Base-by-base conservation (phyloP, 1,140 invertebrate species). In the Plectus sambesii region DNA sequence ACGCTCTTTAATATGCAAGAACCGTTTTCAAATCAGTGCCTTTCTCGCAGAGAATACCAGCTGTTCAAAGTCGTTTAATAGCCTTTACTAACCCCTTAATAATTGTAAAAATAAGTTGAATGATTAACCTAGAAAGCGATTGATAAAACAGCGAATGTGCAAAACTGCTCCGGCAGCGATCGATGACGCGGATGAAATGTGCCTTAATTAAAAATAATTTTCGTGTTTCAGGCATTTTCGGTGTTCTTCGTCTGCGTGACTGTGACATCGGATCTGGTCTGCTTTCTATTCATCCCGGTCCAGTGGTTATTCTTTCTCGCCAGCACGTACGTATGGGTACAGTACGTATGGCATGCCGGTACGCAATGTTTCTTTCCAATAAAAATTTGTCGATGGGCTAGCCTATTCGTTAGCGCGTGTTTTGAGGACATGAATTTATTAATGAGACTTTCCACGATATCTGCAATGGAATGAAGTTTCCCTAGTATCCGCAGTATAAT, bases 261-360 rank as follows among this genome's bases (percentile, higher is more conserved):
- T 60, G 79, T 97, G 53, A 96, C 89, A 56, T 93, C 90, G 61
- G 92, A 98, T 75, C 85, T 97, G 80, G 84, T 97, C 73, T 97
- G 89, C 78, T 93, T 90, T 75, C 88, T 97, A 74, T 93, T 97
- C 72, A 93, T 98, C 77, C 93, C 93, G 52, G 82, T 96, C 58
- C 87, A 94, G 83, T 78, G 94, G 64, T 22, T 56, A 2, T 92
- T 94, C 72, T 96, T 97, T 74, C 84, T 85, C 57, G 90, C 92
- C 56, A 93, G 88, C 75, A 94, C 88, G 60, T 96, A 96, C 73
- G 88, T 97, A 49, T 96, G 90, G 90, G 85, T 96, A 61, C 90
- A 97, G 74, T 94, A 90, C 74, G 85, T 93, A 55, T 94, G 90
- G 87, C 87, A 93, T 73, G 90, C 88, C 80, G 87, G 87, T 87